Evolutionary conservation across 2,797 vertebrate species (phyloP), one percentile per base, ranked within the genome.

Genomic region (Rhyacichthys aspro): DNA sequence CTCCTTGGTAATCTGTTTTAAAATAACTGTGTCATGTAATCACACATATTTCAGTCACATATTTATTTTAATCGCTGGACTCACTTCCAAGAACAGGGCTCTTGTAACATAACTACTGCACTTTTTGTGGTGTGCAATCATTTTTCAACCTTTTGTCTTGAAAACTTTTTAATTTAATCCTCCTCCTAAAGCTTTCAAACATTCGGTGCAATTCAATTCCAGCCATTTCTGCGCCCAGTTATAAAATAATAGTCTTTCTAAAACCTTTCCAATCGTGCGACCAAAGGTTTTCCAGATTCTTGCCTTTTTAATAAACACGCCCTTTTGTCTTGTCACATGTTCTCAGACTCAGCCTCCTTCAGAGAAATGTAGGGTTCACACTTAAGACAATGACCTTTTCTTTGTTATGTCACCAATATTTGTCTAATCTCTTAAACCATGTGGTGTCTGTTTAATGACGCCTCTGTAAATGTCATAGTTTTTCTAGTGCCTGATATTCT

Each of bases 31-130:
- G 23, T 28, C 23, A 28, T 5, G 23, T 28, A 28, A 28, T 28
- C 4, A 28, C 3, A 28, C 23, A 28, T 2, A 6, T 28, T 28
- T 28, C 23, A 28, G 23, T 28, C 23, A 28, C 48, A 41, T 45
- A 85, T 85, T 78, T 81, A 88, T 86, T 87, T 78, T 34, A 81
- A 76, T 79, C 69, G 84, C 45, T 55, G 53, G 23, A 60, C 42
- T 42, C 60, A 47, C 12, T 7, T 8, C 14, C 12, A 42, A 42
- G 41, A 28, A 28, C 7, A n/a, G n/a, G n/a, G n/a, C n/a, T n/a
- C n/a, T n/a, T n/a, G n/a, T n/a, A n/a, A n/a, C n/a, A n/a, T n/a
- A n/a, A n/a, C n/a, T n/a, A n/a, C n/a, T n/a, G n/a, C n/a, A 28
- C 23, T 28, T 2, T 28, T 6, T 28, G 23, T 28, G 23, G 23